These are phyloP conservation scores for Empidonax traillii DNA, from an alignment of 2,113 vertebrate species.

Conservation along the genomic window DNA sequence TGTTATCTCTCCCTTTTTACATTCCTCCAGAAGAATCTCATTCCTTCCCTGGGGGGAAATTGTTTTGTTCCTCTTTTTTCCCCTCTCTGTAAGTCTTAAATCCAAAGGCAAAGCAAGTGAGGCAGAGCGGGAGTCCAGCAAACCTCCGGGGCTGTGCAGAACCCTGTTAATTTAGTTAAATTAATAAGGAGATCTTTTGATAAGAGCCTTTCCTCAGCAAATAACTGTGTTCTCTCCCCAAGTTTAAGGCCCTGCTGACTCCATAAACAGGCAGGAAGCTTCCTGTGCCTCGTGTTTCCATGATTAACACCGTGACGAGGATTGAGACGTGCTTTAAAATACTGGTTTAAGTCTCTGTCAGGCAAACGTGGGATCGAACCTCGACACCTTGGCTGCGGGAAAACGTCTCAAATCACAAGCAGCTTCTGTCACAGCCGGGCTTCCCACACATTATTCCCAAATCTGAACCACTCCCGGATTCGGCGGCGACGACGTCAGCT, in stretches of 20 bases:
- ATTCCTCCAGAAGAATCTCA: not conserved
- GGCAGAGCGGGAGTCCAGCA: not conserved
- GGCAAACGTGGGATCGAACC: not conserved
- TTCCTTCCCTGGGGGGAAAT: not conserved
- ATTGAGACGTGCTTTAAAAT: not conserved
- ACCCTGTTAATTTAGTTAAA: not conserved
- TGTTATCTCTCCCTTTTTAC: not conserved
- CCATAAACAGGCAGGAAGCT: not conserved
- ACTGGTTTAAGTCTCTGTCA: not conserved
- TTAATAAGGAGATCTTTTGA: not conserved
- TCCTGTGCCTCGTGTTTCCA: not conserved
- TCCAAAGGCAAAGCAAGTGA: not conserved
- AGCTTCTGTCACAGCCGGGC: not conserved
- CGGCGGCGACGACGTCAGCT: not conserved
- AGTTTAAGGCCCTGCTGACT: not conserved
- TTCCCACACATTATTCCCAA: conserved; percentile 11
- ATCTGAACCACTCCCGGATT: not conserved
- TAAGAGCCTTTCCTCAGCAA: not conserved
- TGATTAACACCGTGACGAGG: not conserved
- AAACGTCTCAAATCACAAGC: not conserved
- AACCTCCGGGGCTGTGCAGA: not conserved
- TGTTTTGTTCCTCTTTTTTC: not conserved
- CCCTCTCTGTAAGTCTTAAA: not conserved
- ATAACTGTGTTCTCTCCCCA: not conserved
- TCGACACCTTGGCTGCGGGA: not conserved